Base-by-base conservation (phyloP, 2,888 invertebrate species). In the Tipula confusa region DNA sequence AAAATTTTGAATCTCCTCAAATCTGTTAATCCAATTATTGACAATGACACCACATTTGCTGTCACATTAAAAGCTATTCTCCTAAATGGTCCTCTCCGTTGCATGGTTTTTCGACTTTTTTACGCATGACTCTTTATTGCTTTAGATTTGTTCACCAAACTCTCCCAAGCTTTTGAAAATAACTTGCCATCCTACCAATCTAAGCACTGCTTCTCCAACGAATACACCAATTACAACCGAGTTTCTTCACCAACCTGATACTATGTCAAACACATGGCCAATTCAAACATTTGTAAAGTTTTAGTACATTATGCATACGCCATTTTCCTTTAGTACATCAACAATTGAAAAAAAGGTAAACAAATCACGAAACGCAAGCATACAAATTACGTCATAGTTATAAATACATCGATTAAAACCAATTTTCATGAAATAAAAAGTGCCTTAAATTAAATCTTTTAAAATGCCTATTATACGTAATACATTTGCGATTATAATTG, bases 401-500 rank as follows among this genome's bases (percentile, higher is more conserved):
- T 64, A 64, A 64, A 24, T 64, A 64, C 0, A 64, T 64, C 64
- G 1, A 64, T 24, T 64, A 11, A 64, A 64, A 11, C 24, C 24
- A 24, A 24, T 64, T 24, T 64, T 64, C 18, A 24, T 64, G 64
- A 64, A 64, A 64, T 64, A 64, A 64, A 64, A 64, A 1, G 18
- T 64, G 64, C 15, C 43, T 24, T 64, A 24, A 64, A n/a, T 24
- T 64, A 64, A 64, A 64, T 24, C 18, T 29, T 80, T 1, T 33
- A 82, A 15, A 82, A 82, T 82, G 82, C 9, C 33, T 36, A 18
- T 82, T 13, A 33, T 33, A 83, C 87, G 86, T 29, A 29, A 80
- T 85, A 85, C 85, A 84, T 86, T 87, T 64, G 84, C 88, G 3
- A 84, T 91, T 4, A 83, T 88, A 11, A 84, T 90, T 24, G 90